Evolutionary conservation across 2,888 invertebrate genomes (phyloP).

Genomic region (Aspidiotus rigidus): DNA sequence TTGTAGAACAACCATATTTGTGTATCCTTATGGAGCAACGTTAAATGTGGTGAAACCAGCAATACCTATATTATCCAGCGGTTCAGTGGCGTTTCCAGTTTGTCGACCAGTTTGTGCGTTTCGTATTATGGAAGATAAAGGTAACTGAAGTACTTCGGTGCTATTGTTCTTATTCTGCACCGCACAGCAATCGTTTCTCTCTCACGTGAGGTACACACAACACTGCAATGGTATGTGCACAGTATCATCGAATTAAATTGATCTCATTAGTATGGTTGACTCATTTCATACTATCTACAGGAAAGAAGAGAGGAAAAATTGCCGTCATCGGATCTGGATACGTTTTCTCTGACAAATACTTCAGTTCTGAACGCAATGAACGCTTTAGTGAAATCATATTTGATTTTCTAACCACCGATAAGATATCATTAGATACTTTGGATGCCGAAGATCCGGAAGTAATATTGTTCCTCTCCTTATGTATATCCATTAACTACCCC

Average conservation of each 20-base stretch:
- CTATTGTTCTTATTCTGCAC: neutral
- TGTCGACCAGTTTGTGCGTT: slow-evolving; percentile 83
- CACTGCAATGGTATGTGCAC: too few species aligned
- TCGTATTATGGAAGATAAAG: slow-evolving; percentile 43
- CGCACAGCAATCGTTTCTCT: neutral
- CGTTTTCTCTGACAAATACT: slow-evolving; percentile 84
- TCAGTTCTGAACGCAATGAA: slow-evolving; percentile 89
- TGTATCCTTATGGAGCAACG: slow-evolving; percentile 93
- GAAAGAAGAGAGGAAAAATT: slow-evolving; percentile 54
- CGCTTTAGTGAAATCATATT: slow-evolving; percentile 75
- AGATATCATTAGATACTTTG: slow-evolving; percentile 62
- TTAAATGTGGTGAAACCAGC: slow-evolving; percentile 86
- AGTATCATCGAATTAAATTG: too few species aligned
- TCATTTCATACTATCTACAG: slow-evolving; percentile 18
- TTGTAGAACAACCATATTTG: slow-evolving; percentile 56
- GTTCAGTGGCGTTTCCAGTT: slow-evolving; percentile 86
- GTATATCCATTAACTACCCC: too few species aligned
- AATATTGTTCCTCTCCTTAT: slow-evolving; percentile 37
- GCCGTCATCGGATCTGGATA: slow-evolving; percentile 86
- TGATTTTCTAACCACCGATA: slow-evolving; percentile 61
- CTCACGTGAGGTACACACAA: too few species aligned
- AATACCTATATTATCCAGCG: slow-evolving; percentile 79
- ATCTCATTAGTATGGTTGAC: neutral
- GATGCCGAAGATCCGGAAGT: slow-evolving; percentile 94
- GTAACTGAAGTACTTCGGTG: slow-evolving; percentile 6